Evolutionary conservation across 2,113 vertebrate genomes (phyloP).

Genomic region (Cebidichthys violaceus): DNA sequence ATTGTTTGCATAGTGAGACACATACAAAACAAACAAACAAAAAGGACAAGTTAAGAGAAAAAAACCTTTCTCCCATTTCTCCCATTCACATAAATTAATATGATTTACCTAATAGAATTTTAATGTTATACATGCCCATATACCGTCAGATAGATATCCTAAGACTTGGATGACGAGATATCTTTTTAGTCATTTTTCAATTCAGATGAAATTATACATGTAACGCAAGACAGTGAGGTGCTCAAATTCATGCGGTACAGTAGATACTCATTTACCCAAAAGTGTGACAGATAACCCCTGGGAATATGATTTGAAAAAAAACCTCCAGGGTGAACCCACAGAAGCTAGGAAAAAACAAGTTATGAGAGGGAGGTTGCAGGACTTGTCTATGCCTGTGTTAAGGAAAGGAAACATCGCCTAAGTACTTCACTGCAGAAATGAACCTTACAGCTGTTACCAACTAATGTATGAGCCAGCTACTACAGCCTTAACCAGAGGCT

Average conservation of each 20-base stretch:
- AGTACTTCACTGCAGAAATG: slow-evolving; percentile 4
- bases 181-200: neutral
- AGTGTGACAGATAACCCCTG: neutral
- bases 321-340: neutral
- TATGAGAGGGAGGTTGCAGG: neutral
- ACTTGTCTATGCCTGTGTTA: neutral
- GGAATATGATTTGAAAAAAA: neutral
- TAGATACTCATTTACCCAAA: neutral
- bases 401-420: slow-evolving; percentile 13
- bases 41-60: no score
- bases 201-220: neutral
- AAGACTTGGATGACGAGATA: neutral
- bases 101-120: neutral
- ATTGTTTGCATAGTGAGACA: no score
- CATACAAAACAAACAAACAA: no score
- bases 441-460: slow-evolving; percentile 30
- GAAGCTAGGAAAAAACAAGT: slow-evolving; percentile 10
- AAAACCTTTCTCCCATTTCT: no score
- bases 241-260: neutral
- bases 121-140: neutral
- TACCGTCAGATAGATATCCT: neutral
- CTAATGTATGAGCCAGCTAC: slow-evolving; percentile 19
- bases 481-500: slow-evolving; percentile 3
- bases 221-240: neutral
- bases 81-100: no score